Conservation (phyloP, 2,113 vertebrate genomes). For the Panthera tigris region DNA sequence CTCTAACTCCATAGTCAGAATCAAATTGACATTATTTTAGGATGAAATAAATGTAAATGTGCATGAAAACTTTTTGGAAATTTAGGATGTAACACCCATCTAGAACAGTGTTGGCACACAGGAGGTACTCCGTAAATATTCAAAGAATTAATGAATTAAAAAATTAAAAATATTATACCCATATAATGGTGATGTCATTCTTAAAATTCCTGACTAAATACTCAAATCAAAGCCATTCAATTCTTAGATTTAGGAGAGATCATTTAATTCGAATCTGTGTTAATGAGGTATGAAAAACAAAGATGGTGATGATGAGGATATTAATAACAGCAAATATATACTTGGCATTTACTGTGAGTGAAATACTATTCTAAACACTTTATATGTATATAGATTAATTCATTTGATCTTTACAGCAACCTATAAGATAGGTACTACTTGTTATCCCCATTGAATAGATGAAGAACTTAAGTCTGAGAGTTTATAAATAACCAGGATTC, state of each 20-base stretch:
- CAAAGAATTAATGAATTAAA: slow-evolving; percentile 21
- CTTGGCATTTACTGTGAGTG: not conserved
- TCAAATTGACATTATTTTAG: not conserved
- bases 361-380: slow-evolving; percentile 24
- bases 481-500: slow-evolving; percentile 2
- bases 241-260: not conserved
- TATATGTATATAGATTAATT: not conserved
- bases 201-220: slow-evolving; percentile 22
- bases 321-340: not conserved
- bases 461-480: not conserved
- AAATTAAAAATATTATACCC: not conserved
- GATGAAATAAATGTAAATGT: slow-evolving; percentile 14
- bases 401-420: not conserved
- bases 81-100: not conserved
- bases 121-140: not conserved
- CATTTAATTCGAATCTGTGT: not conserved
- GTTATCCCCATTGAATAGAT: not conserved
- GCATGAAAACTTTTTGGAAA: not conserved
- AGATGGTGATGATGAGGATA: slow-evolving; percentile 8
- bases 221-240: not conserved
- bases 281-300: not conserved
- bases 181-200: not conserved
- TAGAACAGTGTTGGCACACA: not conserved
- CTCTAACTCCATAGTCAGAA: not conserved
- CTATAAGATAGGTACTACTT: not conserved